These are phyloP conservation scores for Sarcophilus harrisii DNA, from an alignment of 2,797 vertebrate genomes.

Conservation along the genomic window DNA sequence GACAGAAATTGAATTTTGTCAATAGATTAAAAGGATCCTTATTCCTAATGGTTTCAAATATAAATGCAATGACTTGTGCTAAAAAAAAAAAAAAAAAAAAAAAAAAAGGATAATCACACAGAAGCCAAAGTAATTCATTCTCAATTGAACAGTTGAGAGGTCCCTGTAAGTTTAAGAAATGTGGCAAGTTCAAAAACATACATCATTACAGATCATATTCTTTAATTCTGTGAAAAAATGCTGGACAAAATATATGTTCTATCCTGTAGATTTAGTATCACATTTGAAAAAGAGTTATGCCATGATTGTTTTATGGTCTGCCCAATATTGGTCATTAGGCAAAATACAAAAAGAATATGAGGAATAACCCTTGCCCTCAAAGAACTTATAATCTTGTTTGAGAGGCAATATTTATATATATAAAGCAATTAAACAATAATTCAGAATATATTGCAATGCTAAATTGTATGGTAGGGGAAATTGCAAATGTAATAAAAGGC, in stretches of 20 bases:
- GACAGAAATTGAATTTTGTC: slow-evolving; percentile 71
- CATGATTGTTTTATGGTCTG: background rate
- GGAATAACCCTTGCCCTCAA: background rate
- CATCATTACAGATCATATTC: background rate
- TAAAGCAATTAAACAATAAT: background rate
- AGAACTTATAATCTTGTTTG: background rate
- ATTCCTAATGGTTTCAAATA: slow-evolving; percentile 56
- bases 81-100: slow-evolving; percentile 19
- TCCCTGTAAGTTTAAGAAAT: slow-evolving; percentile 47
- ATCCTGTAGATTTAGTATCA: background rate
- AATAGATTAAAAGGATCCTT: slow-evolving; percentile 66
- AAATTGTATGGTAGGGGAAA: background rate
- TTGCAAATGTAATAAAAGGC: background rate
- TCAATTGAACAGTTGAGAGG: background rate
- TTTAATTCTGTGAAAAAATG: slow-evolving; percentile 7
- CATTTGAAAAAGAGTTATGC: background rate
- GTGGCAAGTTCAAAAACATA: slow-evolving; percentile 33
- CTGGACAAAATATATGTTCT: slow-evolving; percentile 4
- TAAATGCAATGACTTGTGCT: slow-evolving; percentile 56
- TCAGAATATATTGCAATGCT: background rate
- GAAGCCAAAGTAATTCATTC: slow-evolving; percentile 46
- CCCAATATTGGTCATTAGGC: background rate
- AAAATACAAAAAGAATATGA: background rate
- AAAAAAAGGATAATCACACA: background rate
- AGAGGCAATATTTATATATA: background rate